phyloP scores from a whole-genome alignment of 2,113 vertebrate genomes.

The Probosciger aterrimus region DNA sequence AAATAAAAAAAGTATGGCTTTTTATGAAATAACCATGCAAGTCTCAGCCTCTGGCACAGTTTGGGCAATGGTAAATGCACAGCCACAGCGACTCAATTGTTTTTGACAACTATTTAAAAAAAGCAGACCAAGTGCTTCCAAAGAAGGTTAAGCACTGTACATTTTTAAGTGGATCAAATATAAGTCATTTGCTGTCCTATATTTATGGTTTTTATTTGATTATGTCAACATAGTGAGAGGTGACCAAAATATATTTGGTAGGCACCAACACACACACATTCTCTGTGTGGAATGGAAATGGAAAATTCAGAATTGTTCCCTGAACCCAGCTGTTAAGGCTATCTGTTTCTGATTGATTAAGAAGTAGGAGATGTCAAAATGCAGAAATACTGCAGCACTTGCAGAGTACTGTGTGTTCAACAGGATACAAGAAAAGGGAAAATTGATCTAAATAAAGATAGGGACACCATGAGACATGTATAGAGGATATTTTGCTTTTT shows the following conservation, averaged over 20 bases:
- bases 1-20: background rate
- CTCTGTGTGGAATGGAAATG: background rate
- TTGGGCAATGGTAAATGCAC: background rate
- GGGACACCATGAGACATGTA: background rate
- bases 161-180: background rate
- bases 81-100: background rate
- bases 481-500: background rate
- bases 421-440: background rate
- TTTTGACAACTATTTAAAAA: background rate
- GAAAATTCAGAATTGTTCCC: background rate
- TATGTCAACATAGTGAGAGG: background rate
- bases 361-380: background rate
- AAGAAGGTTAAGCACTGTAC: background rate
- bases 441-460: background rate
- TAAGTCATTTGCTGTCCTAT: background rate
- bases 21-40: background rate
- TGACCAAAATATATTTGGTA: background rate
- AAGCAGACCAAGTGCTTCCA: background rate
- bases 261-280: background rate
- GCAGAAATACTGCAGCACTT: background rate
- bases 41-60: background rate
- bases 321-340: background rate
- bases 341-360: background rate
- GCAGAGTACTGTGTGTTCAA: background rate
- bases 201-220: background rate